Evolutionary conservation across 2,888 invertebrate species (phyloP), one percentile per base, ranked within the genome.

Genomic region (Amphiduros pacificus): DNA sequence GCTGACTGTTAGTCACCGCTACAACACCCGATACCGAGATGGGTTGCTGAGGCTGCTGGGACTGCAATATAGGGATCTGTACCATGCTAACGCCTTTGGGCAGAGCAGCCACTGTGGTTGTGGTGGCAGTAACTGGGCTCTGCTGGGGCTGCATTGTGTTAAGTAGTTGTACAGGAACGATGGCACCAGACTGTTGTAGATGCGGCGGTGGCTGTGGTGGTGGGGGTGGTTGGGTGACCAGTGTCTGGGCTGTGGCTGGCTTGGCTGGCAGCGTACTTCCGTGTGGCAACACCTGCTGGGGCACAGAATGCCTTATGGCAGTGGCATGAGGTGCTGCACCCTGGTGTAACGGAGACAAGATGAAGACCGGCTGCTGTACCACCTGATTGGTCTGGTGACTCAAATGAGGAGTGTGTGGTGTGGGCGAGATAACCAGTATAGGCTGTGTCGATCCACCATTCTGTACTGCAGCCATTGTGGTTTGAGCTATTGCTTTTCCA

Each of bases 401-500:
- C n/a, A n/a, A n/a, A n/a, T n/a, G n/a, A n/a, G n/a, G n/a, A 27
- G 41, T 41, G n/a, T 55, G 55, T 4, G 55, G 55, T 9, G 56
- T 49, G 3, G 56, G 56, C 14, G 59, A 53, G 53, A 53, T 53
- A 1, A 59, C 59, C n/a, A 59, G 41, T 27, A 59, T 44, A 9
- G 27, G 26, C n/a, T n/a, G n/a, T n/a, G n/a, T n/a, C n/a, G n/a
- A n/a, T n/a, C n/a, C n/a, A 26, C 50, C 36, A 22, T 49, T 49
- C 31, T n/a, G 36, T 2, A 36, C 11, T 24, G 31, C 51, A 24
- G 50, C 31, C 4, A 32, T 20, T 28, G 53, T 28, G n/a, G n/a
- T n/a, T n/a, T 55, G n/a, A 22, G 14, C 14, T 20, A 5, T 14
- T 1, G 48, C 28, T n/a, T 27, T 44, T 17, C 31, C 55, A 3